Evolutionary conservation across 30 jellyfish, hydroid and myxozoan species (phyloP).

Genomic region (Sanderia malayensis): DNA sequence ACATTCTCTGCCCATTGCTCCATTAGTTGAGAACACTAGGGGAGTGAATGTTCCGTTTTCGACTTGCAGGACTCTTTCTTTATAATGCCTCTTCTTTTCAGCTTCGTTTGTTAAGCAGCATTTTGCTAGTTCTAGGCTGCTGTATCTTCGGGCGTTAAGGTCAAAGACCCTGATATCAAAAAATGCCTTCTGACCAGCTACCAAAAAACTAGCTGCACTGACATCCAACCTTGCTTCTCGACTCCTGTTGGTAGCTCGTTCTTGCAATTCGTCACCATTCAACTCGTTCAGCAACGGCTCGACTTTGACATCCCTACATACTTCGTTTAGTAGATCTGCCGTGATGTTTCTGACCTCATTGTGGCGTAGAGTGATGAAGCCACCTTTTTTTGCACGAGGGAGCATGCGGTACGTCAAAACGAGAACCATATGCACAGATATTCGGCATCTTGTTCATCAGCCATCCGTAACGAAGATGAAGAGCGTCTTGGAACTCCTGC

Average conservation of each 20-base stretch:
- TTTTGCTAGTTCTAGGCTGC: slow-evolving; percentile 18
- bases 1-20: slow-evolving; percentile 40
- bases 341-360: slow-evolving; percentile 3
- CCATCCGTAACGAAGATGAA: slow-evolving; percentile 12
- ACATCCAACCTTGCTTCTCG: slow-evolving; percentile 14
- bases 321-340: slow-evolving; percentile 11
- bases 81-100: slow-evolving; percentile 5
- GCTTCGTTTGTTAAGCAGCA: slow-evolving; percentile 22
- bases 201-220: slow-evolving; percentile 7
- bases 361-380: slow-evolving; percentile 13
- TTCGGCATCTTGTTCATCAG: slow-evolving; percentile 1
- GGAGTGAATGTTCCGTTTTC: slow-evolving; percentile 40
- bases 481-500: slow-evolving; percentile 14
- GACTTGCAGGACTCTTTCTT: slow-evolving; percentile 36
- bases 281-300: slow-evolving; percentile 13
- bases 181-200: slow-evolving; percentile 28
- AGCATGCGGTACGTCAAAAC: slow-evolving; percentile 12
- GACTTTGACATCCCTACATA: slow-evolving; percentile 15
- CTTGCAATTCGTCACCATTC: slow-evolving; percentile 11
- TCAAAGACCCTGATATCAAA: slow-evolving; percentile 27
- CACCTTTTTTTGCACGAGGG: slow-evolving; percentile 26
- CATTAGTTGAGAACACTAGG: slow-evolving; percentile 28
- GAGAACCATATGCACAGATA: slow-evolving; percentile 5
- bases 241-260: slow-evolving; percentile 11
- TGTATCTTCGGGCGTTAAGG: slow-evolving; percentile 35